Base-by-base conservation (phyloP, 1,140 invertebrate genomes). In the Drosophila dunni region DNA sequence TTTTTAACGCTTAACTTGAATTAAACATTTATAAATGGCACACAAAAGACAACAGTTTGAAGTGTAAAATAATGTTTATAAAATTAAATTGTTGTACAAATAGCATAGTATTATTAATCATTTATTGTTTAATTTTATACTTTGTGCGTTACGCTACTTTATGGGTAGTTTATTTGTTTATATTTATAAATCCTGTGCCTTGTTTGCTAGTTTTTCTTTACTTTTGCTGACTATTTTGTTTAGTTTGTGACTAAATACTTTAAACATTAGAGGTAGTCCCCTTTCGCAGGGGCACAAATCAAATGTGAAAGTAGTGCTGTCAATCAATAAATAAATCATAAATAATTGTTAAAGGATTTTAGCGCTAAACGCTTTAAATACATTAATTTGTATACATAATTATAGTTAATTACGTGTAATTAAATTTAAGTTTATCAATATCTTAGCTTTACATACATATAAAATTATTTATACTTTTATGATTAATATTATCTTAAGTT, bases 401-500 rank as follows among this genome's bases (percentile, higher is more conserved):
- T 79, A 83, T 60, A 46, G 45, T 33, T 65, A 70, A 75, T 64
- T 82, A 82, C 73, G 66, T 76, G 65, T 36, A 57, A 71, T 56
- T 66, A 70, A 65, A 44, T 61, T 17, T 64, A 57, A 51, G 45
- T 53, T 29, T 61, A 72, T 6, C 24, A 44, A 33, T 67, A 67
- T 56, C 17, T 11, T 66, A 62, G n/a, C 61, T 63, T 63, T 60
- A 57, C 42, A 58, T 74, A 73, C 48, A 73, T 63, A 51, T 75
- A 72, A 67, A 69, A 57, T 76, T 72, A 70, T 61, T 57, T 60
- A 71, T 70, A 74, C 78, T 70, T 84, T 69, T 79, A 60, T 50
- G 17, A 79, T 81, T n/a, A 75, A 79, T 71, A 74, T 73, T 76
- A 81, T 82, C 88, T 86, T 85, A 78, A 78, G 75, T 77, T 82